Conservation (phyloP, 2,888 invertebrate species). For the Notodromas monacha region DNA sequence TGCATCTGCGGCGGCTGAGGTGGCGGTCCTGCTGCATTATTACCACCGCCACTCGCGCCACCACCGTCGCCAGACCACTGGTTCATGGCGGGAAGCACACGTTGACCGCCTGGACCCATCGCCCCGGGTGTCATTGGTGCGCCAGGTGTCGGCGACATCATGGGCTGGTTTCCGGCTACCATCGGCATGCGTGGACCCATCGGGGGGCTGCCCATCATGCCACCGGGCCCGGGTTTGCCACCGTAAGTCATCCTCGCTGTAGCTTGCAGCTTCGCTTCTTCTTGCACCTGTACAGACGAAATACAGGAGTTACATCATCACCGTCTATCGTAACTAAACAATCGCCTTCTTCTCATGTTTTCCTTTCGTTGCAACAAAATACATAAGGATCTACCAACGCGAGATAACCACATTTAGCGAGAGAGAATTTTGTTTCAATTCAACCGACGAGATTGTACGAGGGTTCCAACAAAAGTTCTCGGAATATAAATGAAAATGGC, state of each 20-base stretch:
- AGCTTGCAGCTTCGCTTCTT: constrained; percentile 2
- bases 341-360: too few relatives aligned
- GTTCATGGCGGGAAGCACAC: constrained; percentile 17
- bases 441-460: too few relatives aligned
- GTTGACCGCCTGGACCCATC: constrained; percentile 6
- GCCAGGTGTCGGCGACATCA: neutral
- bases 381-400: too few relatives aligned
- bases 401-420: neutral
- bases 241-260: neutral
- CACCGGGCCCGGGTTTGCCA: too few relatives aligned
- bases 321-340: too few relatives aligned
- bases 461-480: too few relatives aligned
- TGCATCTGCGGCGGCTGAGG: too few relatives aligned
- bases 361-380: too few relatives aligned
- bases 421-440: too few relatives aligned
- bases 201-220: neutral
- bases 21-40: constrained; percentile 8
- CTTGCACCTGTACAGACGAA: constrained; percentile 5
- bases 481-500: too few relatives aligned
- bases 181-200: neutral
- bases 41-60: constrained; percentile 7
- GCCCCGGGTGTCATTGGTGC: constrained; percentile 6
- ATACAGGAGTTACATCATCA: too few relatives aligned
- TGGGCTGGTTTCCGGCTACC: neutral
- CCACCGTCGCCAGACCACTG: constrained; percentile 15